Conservation (phyloP, 53 echinoderm and acorn worm genomes). For the Holothuria scabra region DNA sequence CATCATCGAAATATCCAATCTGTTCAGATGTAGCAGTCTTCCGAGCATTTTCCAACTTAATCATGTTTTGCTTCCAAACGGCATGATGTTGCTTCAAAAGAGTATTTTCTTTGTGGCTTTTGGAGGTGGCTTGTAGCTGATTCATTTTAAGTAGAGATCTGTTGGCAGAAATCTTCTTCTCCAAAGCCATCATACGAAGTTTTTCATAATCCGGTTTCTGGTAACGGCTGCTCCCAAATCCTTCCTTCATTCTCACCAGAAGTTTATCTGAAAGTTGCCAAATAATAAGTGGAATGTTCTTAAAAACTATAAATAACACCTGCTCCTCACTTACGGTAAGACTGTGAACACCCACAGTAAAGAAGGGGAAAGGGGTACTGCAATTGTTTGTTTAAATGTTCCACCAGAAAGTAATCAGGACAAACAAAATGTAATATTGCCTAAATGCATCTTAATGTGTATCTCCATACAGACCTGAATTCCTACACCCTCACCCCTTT, state of each 20-base stretch:
- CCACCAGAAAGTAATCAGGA: too few relatives aligned
- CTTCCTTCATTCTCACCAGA: slow-evolving; percentile 85
- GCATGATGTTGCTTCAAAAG: slow-evolving; percentile 83
- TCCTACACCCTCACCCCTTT: too few relatives aligned
- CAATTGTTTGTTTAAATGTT: too few relatives aligned
- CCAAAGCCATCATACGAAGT: slow-evolving; percentile 71
- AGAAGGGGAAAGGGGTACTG: too few relatives aligned
- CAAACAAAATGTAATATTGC: too few relatives aligned
- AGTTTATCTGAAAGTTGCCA: slow-evolving; percentile 75
- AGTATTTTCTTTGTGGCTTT: slow-evolving; percentile 75
- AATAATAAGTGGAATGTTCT: not conserved
- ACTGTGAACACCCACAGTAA: too few relatives aligned
- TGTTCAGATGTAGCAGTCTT: slow-evolving; percentile 50
- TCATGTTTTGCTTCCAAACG: slow-evolving; percentile 81
- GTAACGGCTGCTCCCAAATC: slow-evolving; percentile 84
- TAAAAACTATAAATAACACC: too few relatives aligned
- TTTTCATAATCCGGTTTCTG: slow-evolving; percentile 80
- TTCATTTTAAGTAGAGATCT: slow-evolving; percentile 80
- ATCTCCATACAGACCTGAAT: too few relatives aligned
- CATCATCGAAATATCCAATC: slow-evolving; percentile 40
- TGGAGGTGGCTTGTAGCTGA: slow-evolving; percentile 57
- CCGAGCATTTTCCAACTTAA: slow-evolving; percentile 56
- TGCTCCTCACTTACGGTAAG: too few relatives aligned
- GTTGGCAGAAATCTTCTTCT: slow-evolving; percentile 86
- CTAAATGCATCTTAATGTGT: too few relatives aligned